A percentile compares a stretch with the other conserved stretches of the same genome.
Evolutionary conservation across 2,113 vertebrate genomes (phyloP).

Genomic region (Cyprinodon tularosa): DNA sequence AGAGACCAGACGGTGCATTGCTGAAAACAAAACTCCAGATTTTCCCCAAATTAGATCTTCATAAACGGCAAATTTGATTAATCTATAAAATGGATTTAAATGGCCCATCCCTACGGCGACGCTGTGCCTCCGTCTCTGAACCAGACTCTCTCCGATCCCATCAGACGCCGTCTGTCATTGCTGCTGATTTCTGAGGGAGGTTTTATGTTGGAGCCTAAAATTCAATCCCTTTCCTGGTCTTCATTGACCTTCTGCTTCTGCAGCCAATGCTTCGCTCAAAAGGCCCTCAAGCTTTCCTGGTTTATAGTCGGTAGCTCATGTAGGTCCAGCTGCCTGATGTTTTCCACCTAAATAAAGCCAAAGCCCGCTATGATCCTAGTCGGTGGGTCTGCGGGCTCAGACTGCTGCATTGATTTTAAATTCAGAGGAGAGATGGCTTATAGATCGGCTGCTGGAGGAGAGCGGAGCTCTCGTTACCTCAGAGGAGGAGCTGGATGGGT

Average conservation of each 20-base stretch:
- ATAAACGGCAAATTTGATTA: no score
- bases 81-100: no score
- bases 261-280: neutral
- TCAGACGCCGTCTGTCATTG: neutral
- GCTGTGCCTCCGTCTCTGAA: no score
- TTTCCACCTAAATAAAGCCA: neutral
- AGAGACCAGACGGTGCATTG: no score
- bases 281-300: neutral
- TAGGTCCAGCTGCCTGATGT: neutral
- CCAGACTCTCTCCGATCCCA: no score
- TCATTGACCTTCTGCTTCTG: neutral
- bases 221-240: neutral
- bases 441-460: conserved; percentile 65
- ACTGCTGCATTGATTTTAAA: conserved; percentile 80
- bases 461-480: conserved; percentile 72
- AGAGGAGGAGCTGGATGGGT: neutral
- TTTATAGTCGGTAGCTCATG: neutral
- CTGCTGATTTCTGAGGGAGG: neutral
- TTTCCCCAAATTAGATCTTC: no score
- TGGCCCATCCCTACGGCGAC: no score
- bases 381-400: neutral
- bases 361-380: neutral
- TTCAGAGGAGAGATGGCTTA: conserved; percentile 78
- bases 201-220: no score
- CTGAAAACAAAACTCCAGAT: no score